Conservation (phyloP, 2,113 vertebrate species). For the Planiliza haematocheilus region DNA sequence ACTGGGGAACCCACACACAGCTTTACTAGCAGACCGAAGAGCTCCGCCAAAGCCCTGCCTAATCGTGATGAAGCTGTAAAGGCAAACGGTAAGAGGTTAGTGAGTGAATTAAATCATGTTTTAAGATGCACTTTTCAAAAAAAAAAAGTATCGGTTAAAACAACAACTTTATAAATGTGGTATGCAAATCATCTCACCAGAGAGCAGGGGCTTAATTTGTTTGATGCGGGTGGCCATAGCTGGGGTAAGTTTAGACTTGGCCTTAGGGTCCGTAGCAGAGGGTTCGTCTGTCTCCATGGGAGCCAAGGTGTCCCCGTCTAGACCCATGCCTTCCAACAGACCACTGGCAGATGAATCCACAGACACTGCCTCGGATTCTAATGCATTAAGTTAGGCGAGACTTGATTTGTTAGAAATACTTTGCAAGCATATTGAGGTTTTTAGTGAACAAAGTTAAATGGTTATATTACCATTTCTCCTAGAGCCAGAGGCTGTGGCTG, state of each 20-base stretch:
- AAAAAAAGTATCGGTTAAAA: neutral
- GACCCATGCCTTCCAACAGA: slow-evolving; percentile 91
- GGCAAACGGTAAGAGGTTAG: neutral
- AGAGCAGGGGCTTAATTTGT: slow-evolving; percentile 93
- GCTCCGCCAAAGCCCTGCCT: slow-evolving; percentile 91
- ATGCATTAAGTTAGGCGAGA: slow-evolving; percentile 45
- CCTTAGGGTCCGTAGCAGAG: slow-evolving; percentile 87
- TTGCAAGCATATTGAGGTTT: neutral
- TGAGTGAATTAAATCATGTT: neutral
- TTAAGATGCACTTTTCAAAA: neutral
- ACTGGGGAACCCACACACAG: slow-evolving; percentile 95
- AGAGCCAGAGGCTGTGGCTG: slow-evolving; percentile 78
- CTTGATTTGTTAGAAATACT: neutral
- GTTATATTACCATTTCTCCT: slow-evolving; percentile 86
- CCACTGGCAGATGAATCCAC: slow-evolving; percentile 89
- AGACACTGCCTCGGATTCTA: slow-evolving; percentile 84
- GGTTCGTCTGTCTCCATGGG: slow-evolving; percentile 97
- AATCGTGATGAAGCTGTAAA: slow-evolving; percentile 90
- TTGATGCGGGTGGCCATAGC: slow-evolving; percentile 96
- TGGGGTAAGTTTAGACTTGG: slow-evolving; percentile 94
- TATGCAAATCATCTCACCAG: slow-evolving; percentile 79
- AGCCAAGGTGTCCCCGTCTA: slow-evolving; percentile 91
- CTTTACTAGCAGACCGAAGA: slow-evolving; percentile 93
- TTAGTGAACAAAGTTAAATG: slow-evolving; percentile 2
- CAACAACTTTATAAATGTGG: neutral